Conservation (phyloP, 1,140 invertebrate species). For the Brachionus rotundiformis region DNA sequence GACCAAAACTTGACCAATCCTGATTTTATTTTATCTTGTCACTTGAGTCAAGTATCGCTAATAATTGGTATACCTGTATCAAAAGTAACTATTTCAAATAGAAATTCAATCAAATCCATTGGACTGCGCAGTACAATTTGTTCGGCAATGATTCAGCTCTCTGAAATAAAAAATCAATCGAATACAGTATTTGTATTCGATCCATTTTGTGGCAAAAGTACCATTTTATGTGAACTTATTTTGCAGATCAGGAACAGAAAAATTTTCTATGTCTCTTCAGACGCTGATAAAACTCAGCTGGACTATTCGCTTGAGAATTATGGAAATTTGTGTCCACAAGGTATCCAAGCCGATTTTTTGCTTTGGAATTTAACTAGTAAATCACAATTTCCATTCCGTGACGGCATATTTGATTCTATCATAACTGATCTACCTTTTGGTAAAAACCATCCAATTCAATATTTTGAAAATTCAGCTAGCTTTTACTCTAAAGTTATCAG, state of each 20-base stretch:
- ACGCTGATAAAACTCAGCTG: background rate
- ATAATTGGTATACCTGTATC: background rate
- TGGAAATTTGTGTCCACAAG: background rate
- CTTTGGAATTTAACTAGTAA: background rate
- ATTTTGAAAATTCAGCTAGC: background rate
- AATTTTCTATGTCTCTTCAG: slow-evolving; percentile 3
- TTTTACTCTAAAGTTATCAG: background rate
- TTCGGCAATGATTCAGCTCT: slow-evolving; percentile 3
- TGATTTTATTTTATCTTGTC: slow-evolving; percentile 25
- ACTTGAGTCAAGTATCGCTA: background rate
- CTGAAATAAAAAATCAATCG: background rate
- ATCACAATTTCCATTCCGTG: background rate
- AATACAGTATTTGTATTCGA: background rate
- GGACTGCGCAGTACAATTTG: slow-evolving; percentile 15
- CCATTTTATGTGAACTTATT: slow-evolving; percentile 12
- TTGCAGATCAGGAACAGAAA: background rate
- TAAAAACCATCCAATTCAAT: background rate
- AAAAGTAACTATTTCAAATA: background rate
- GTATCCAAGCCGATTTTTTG: background rate
- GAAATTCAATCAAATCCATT: background rate
- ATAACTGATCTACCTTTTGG: slow-evolving; percentile 29
- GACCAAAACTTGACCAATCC: background rate
- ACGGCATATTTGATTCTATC: background rate
- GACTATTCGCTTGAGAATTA: background rate
- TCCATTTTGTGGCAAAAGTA: slow-evolving; percentile 39